phyloP scores from a whole-genome alignment of 2,797 vertebrate species.

The Ptychadena robeensis region DNA sequence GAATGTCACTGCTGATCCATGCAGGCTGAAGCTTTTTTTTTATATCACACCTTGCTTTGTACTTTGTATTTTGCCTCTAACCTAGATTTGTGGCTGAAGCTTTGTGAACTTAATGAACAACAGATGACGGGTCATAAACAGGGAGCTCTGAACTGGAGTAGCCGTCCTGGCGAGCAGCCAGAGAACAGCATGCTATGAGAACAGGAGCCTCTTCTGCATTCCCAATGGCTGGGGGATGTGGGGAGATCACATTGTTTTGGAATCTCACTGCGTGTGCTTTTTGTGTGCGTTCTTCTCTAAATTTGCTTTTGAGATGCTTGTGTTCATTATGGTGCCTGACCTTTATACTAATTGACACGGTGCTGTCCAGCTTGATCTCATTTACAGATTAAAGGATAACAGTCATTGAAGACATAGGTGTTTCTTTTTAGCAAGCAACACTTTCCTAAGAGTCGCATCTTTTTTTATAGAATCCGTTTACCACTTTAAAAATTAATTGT shows the following conservation, averaged over 20 bases:
- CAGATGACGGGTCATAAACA: slow-evolving; percentile 39
- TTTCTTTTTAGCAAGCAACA: background rate
- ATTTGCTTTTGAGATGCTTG: too few relatives aligned
- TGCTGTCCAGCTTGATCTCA: slow-evolving; percentile 18
- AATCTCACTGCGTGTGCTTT: background rate
- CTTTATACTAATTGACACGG: slow-evolving; percentile 9
- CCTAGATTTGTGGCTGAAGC: slow-evolving; percentile 41
- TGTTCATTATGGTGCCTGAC: background rate
- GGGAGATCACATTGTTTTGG: background rate
- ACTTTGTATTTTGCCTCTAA: slow-evolving; percentile 48
- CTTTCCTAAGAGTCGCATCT: background rate
- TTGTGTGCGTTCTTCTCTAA: background rate
- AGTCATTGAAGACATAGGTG: background rate
- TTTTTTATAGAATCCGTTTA: too few relatives aligned
- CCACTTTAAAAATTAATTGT: too few relatives aligned
- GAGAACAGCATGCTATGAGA: background rate
- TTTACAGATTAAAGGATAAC: slow-evolving; percentile 36
- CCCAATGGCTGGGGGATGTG: background rate
- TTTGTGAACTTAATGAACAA: slow-evolving; percentile 41
- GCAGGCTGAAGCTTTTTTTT: background rate
- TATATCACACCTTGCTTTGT: slow-evolving; percentile 4
- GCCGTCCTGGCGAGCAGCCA: background rate
- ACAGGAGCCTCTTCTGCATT: background rate
- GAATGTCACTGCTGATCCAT: background rate
- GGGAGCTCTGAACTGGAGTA: background rate